These are phyloP conservation scores for Pteropus rufus DNA, from an alignment of 2,797 vertebrate species.

Conservation along the genomic window DNA sequence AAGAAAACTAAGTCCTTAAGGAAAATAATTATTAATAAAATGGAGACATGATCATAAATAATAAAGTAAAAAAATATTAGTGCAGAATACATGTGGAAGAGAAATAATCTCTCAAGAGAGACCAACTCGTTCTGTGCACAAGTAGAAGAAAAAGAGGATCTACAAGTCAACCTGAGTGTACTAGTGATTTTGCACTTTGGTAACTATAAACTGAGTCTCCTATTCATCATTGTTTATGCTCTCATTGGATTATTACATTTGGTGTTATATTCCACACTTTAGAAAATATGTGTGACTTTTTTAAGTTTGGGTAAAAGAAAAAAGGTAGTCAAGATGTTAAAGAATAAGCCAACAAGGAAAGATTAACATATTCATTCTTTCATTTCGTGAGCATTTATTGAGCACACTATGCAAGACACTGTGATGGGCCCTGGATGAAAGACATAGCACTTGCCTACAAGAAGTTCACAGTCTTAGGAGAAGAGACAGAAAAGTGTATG, in stretches of 20 bases:
- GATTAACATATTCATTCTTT: neutral
- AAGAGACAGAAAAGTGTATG: neutral
- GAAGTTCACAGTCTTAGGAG: neutral
- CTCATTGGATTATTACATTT: neutral
- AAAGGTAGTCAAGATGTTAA: neutral
- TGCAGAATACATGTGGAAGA: neutral
- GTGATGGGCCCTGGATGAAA: neutral
- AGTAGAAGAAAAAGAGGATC: neutral
- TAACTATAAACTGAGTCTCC: neutral
- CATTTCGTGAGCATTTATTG: neutral
- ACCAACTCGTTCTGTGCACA: neutral
- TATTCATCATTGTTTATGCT: neutral
- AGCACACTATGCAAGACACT: neutral
- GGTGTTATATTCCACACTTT: neutral
- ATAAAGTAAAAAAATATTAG: neutral
- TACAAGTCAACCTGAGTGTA: neutral
- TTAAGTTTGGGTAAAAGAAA: neutral
- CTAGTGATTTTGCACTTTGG: neutral
- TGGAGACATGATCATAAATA: neutral
- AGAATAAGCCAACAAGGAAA: neutral
- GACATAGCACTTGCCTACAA: neutral
- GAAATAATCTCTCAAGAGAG: neutral
- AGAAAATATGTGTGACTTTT: neutral
- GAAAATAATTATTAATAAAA: neutral
- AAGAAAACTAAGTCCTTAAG: neutral